phyloP scores from a whole-genome alignment of 2,888 invertebrate species.

The Corythucha ciliata region DNA sequence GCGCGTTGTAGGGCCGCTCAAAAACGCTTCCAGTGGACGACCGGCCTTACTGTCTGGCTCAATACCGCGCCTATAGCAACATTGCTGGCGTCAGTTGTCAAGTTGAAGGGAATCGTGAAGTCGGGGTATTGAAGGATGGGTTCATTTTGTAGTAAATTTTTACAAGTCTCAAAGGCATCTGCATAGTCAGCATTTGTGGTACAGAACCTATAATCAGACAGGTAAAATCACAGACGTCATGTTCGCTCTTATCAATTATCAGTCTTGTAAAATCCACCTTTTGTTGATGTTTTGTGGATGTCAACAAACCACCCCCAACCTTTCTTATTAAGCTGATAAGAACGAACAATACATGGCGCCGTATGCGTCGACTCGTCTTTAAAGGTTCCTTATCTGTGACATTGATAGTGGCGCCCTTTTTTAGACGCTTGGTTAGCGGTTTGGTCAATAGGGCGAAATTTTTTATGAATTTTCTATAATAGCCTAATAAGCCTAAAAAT shows the following conservation, averaged over 20 bases:
- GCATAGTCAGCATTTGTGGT: conserved; percentile 4
- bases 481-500: conserved; percentile 3
- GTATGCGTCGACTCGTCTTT: too few species aligned
- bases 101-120: conserved; percentile 35
- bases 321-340: too few species aligned
- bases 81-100: conserved; percentile 38
- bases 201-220: too few species aligned
- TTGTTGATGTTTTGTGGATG: too few species aligned
- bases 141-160: conserved; percentile 18
- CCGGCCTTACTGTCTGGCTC: conserved; percentile 24
- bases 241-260: too few species aligned
- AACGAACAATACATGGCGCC: too few species aligned
- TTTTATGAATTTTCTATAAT: conserved; percentile 14
- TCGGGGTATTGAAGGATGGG: conserved; percentile 37
- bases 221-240: too few species aligned
- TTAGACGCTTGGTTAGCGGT: conserved; percentile 34
- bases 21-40: too few species aligned
- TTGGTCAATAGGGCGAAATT: conserved; percentile 33
- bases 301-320: too few species aligned
- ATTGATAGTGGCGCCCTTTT: conserved; percentile 31
- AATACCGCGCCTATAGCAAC: conserved; percentile 20
- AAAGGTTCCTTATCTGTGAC: too few species aligned
- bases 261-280: too few species aligned
- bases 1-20: too few species aligned
- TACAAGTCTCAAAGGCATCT: conserved; percentile 15